Conservation (phyloP, 2,888 invertebrate species). For the Eupithecia exiguata region DNA sequence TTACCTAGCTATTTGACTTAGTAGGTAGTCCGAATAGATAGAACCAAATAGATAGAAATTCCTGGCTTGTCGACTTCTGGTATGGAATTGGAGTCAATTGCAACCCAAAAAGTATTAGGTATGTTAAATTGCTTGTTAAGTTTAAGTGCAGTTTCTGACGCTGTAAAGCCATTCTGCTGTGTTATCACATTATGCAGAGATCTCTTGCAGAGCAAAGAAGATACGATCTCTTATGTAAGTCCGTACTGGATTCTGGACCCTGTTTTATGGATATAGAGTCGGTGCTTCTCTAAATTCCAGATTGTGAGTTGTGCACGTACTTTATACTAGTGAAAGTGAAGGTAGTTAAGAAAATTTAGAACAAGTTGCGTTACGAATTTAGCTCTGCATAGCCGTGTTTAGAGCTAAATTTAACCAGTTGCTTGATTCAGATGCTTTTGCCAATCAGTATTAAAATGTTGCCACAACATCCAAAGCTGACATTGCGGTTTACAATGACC, state of each 20-base stretch:
- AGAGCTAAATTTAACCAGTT: not conserved
- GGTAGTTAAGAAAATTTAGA: slow-evolving; percentile 23
- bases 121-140: slow-evolving; percentile 37
- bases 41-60: not conserved
- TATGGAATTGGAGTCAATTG: slow-evolving; percentile 15
- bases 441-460: slow-evolving; percentile 36
- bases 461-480: slow-evolving; percentile 65
- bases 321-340: slow-evolving; percentile 29
- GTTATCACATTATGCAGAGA: slow-evolving; percentile 38
- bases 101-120: slow-evolving; percentile 26
- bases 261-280: slow-evolving; percentile 12
- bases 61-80: not conserved
- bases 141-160: slow-evolving; percentile 31
- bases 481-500: slow-evolving; percentile 48
- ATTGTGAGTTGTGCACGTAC: slow-evolving; percentile 27
- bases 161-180: slow-evolving; percentile 33
- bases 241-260: slow-evolving; percentile 4
- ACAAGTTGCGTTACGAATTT: not conserved
- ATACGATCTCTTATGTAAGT: slow-evolving; percentile 22
- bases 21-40: not conserved
- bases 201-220: slow-evolving; percentile 31
- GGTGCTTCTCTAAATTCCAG: slow-evolving; percentile 34
- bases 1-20: not conserved
- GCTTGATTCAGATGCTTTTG: slow-evolving; percentile 16
- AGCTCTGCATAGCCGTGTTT: not conserved